Base-by-base conservation (phyloP, 2,888 invertebrate species). In the Nematopogon swammerdamellus region DNA sequence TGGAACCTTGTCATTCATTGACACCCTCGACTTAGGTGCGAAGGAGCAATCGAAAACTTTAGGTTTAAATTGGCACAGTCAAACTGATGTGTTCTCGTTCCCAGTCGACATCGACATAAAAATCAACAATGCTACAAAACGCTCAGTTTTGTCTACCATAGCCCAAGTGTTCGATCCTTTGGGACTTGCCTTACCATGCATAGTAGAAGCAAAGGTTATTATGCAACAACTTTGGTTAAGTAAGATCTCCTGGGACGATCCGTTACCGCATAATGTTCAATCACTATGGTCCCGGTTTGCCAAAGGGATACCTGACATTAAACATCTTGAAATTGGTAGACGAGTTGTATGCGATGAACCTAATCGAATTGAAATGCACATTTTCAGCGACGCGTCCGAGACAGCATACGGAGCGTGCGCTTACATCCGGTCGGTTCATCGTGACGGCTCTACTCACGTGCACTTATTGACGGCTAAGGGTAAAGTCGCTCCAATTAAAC, bases 321-420 rank as follows among this genome's bases (percentile, higher is more conserved):
- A 53, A n/a, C 2, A 48, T 3, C 20, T 53, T 3, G 11, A 11
- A 6, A 48, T 52, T 11, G 51, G 51, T 1, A 45, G 54, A 11
- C 44, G 56, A 17, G 44, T 57, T 18, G 18, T 56, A 8, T 59
- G 56, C 50, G 45, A 54, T 47, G 52, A 50, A 14, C 45, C 44
- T 29, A 47, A 19, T 2, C 5, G 8, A 0, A 1, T 57, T 20
- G 58, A 63, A 14, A 20, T 60, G 14, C 60, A 61, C 50, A 51
- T 58, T 1, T 60, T 59, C 45, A 50, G 2, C n/a, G n/a, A n/a
- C n/a, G n/a, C n/a, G n/a, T n/a, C n/a, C n/a, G n/a, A n/a, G n/a
- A n/a, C n/a, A n/a, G 61, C 60, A 1, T 62, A 60, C 46, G 60
- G 59, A 5, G 57, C 60, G 0, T 60, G 60, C 52, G n/a, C 56